Evolutionary conservation across 2,888 invertebrate species (phyloP).

Genomic region (Parelbella ahira): DNA sequence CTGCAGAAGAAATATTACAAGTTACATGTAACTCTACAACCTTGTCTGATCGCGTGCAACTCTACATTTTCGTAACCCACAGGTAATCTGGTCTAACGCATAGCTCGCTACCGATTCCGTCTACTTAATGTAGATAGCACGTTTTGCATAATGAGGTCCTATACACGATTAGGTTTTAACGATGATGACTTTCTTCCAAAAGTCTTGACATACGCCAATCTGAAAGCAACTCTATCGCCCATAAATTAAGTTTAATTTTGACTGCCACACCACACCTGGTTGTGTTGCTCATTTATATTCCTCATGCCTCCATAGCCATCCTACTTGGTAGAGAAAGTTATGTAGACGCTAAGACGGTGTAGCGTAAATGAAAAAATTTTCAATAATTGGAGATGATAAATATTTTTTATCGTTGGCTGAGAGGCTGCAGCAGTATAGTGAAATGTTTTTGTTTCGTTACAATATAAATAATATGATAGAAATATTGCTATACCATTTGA

Average conservation of each 20-base stretch:
- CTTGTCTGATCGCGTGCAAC: too few relatives aligned
- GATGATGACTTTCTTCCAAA: conserved; percentile 59
- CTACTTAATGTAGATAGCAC: conserved; percentile 49
- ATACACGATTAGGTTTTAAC: conserved; percentile 72
- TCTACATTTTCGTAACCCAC: too few relatives aligned
- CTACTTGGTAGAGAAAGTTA: conserved; percentile 64
- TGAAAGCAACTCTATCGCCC: conserved; percentile 34
- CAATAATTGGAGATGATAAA: conserved; percentile 17
- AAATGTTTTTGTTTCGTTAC: too few relatives aligned
- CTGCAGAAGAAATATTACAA: too few relatives aligned
- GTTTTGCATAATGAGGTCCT: conserved; percentile 69
- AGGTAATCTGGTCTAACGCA: conserved; percentile 16
- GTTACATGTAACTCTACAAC: too few relatives aligned
- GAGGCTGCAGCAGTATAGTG: too few relatives aligned
- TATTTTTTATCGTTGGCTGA: background rate
- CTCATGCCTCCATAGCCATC: conserved; percentile 51
- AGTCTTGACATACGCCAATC: conserved; percentile 12
- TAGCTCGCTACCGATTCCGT: conserved; percentile 15
- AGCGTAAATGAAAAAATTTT: conserved; percentile 20
- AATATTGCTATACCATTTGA: too few relatives aligned
- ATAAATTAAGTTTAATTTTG: conserved; percentile 31
- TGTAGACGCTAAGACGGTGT: conserved; percentile 38
- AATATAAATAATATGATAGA: too few relatives aligned
- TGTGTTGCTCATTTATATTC: conserved; percentile 64
- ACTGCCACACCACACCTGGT: conserved; percentile 29